Evolutionary conservation across 2,113 vertebrate genomes (phyloP), one percentile per base, ranked within the genome.

Genomic region (Catharus bicknelli): DNA sequence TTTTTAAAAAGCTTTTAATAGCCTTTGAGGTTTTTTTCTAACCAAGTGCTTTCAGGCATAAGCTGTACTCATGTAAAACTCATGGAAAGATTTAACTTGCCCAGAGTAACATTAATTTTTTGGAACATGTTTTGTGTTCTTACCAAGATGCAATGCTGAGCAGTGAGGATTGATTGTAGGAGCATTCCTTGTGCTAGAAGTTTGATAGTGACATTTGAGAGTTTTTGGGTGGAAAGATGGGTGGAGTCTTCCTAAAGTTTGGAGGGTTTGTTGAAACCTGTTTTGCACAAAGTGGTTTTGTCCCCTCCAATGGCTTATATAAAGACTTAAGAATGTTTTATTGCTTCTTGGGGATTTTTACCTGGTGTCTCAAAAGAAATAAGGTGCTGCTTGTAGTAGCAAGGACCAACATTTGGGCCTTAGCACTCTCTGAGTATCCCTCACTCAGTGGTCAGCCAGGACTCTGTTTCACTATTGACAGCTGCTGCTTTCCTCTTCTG

Each of bases 371-470:
- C 32, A 27, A n/a, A 64, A 73, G 40, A 54, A 32, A 27, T 26
- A 32, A 30, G 10, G 32, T 86, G 22, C 29, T 63, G 3, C 16
- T 42, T 36, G 11, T 11, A 30, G 51, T 30, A 15, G 21, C 34
- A 17, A 55, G 40, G 38, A 25, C 18, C 32, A 54, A 47, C 34
- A 36, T 73, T 91, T 54, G 59, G n/a, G 50, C 59, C 21, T 61
- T 4, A 3, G 40, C 17, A 5, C 9, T 59, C 8, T 5, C 29
- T 0, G 0, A 20, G 27, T 16, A 9, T 50, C 30, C 6, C 7
- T 45, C 1, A 5, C 50, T 82, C 29, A 13, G 25, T 2, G 10
- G 40, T 50, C 50, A 54, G 22, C 45, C 86, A 59, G 54, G 62
- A 36, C 5, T 19, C n/a, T 0, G 1, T 61, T 36, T 61, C 58